Base-by-base conservation (phyloP, 2,113 vertebrate species). In the Cynoglossus semilaevis region DNA sequence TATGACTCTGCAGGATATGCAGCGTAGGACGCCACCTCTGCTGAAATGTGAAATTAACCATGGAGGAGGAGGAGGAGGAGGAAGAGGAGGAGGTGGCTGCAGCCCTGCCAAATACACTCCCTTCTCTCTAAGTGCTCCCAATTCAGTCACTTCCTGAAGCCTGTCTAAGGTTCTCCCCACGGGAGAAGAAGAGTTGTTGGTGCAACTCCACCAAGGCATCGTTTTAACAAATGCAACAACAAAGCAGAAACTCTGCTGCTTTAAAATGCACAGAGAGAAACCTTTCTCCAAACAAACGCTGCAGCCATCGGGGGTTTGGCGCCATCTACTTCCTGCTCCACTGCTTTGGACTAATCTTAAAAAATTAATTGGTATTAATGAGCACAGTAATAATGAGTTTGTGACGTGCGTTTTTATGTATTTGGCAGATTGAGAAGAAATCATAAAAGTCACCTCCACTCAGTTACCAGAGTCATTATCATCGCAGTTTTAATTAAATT, bases 61-160 rank as follows among this genome's bases (percentile, higher is more conserved):
- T 29, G 19, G 65, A n/a, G n/a, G 54, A 63, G 54, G 51, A 40
- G 67, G 63, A 51, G 34, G 41, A 37, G 45, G 65, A n/a, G n/a
- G 54, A 63, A 51, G 51, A 40, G 67, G 63, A 51, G 34, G 41
- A 37, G 45, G 65, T 48, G 58, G 54, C 58, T 65, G 53, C 15
- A 51, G 61, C 18, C 14, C 17, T 69, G 86, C 83, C 76, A 81
- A 73, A 73, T 70, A 63, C 79, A 73, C 68, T 72, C 51, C 19
- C 54, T 29, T 72, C 61, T 22, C 15, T 66, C 37, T 70, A 80
- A 80, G 78, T 83, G 79, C 72, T 58, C 66, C 71, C 56, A 46
- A 60, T 75, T 67, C 67, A 53, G 53, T 47, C 72, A 63, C 69
- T 81, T 78, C 79, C 74, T 70, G 74, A 80, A 57, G 68, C 49